Evolutionary conservation across 1,140 invertebrate species (phyloP).

Genomic region (Brachystomella parvula): DNA sequence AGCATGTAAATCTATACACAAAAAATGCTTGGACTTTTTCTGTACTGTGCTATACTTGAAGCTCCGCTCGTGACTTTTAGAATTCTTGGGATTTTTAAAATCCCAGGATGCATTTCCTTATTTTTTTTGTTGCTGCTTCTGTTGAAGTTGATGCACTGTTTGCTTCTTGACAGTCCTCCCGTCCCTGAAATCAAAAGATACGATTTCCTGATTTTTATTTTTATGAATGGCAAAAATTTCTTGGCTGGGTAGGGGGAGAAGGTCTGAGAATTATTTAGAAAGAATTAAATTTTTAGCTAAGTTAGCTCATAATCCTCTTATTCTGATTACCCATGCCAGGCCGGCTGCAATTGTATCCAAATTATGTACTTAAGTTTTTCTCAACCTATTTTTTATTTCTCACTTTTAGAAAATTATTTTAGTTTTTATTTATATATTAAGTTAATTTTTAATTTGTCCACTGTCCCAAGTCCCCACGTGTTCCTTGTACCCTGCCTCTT

Average conservation of each 20-base stretch:
- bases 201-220: neutral
- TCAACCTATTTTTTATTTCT: neutral
- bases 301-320: too few species aligned
- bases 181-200: neutral
- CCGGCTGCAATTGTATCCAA: conserved; percentile 5
- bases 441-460: neutral
- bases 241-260: too few species aligned
- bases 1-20: neutral
- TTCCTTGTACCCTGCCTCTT: neutral
- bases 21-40: neutral
- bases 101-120: neutral
- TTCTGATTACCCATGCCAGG: neutral
- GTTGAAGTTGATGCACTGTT: neutral
- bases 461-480: neutral
- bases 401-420: neutral
- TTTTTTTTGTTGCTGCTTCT: too few species aligned
- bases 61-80: neutral
- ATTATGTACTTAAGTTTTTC: conserved; percentile 6
- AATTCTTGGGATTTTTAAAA: neutral
- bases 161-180: neutral
- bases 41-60: neutral
- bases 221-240: neutral
- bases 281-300: too few species aligned
- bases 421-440: neutral
- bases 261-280: too few species aligned